These are phyloP conservation scores for Eurytoma adleriae DNA, from an alignment of 2,888 invertebrate genomes.

Conservation along the genomic window DNA sequence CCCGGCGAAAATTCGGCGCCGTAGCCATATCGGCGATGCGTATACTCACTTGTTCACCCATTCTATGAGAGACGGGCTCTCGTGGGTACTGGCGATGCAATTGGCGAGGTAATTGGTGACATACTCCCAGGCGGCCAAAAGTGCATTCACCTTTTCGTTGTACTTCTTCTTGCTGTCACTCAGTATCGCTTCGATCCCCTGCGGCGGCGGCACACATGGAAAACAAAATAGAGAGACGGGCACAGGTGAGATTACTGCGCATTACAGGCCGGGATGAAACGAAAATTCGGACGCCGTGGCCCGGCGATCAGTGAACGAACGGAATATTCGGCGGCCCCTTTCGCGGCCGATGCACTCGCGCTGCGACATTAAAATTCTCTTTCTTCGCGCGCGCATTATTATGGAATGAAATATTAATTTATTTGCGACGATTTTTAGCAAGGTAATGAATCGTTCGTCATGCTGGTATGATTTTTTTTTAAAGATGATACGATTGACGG, in stretches of 20 bases:
- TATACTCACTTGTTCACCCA: slow-evolving; percentile 75
- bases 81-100: slow-evolving; percentile 72
- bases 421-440: no score
- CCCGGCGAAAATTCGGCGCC: no score
- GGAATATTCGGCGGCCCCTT: no score
- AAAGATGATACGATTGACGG: no score
- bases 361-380: no score
- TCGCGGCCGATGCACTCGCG: no score
- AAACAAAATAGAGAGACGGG: slow-evolving; percentile 21
- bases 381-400: no score
- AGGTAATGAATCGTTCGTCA: no score
- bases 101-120: slow-evolving; percentile 75
- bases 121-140: slow-evolving; percentile 77
- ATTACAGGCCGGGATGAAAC: no score
- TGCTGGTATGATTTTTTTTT: no score
- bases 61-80: slow-evolving; percentile 74
- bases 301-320: no score
- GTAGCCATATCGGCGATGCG: not conserved
- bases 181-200: slow-evolving; percentile 76
- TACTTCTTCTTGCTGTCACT: slow-evolving; percentile 76
- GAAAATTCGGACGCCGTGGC: not conserved
- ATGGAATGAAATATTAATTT: no score
- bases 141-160: slow-evolving; percentile 76
- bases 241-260: not conserved
- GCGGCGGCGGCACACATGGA: slow-evolving; percentile 57